Percentiles rank a stretch among this genome's conserved stretches.
phyloP scores from a whole-genome alignment of 2,113 vertebrate genomes.

The Oncorhynchus clarkii region DNA sequence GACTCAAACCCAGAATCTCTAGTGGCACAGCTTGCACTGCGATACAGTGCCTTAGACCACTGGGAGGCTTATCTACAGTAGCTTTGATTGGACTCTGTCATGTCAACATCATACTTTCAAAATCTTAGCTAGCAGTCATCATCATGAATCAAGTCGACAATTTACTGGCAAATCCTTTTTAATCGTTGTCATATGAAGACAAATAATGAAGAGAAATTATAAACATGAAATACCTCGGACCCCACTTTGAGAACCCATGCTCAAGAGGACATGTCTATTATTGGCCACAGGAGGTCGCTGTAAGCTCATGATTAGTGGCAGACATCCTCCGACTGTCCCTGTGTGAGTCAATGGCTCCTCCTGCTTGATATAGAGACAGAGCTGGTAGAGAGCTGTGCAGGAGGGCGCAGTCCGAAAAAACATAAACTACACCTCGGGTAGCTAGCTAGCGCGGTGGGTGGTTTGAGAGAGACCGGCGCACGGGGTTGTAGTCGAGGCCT shows the following conservation, averaged over 20 bases:
- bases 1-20: too few relatives aligned
- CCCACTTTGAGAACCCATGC: not conserved
- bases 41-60: too few relatives aligned
- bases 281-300: not conserved
- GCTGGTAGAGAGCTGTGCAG: slow-evolving; percentile 71
- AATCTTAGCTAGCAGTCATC: too few relatives aligned
- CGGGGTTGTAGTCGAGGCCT: slow-evolving; percentile 48
- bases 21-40: too few relatives aligned
- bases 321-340: slow-evolving; percentile 66
- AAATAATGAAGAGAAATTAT: too few relatives aligned
- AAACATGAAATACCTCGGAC: too few relatives aligned
- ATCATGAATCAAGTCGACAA: too few relatives aligned
- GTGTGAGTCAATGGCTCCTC: slow-evolving; percentile 94
- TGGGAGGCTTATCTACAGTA: too few relatives aligned
- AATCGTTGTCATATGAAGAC: too few relatives aligned
- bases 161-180: too few relatives aligned
- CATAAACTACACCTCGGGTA: slow-evolving; percentile 54
- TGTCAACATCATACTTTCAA: too few relatives aligned
- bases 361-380: slow-evolving; percentile 88
- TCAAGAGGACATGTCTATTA: slow-evolving; percentile 39
- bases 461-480: slow-evolving; percentile 36
- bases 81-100: too few relatives aligned
- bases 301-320: slow-evolving; percentile 67
- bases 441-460: slow-evolving; percentile 39
- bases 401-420: slow-evolving; percentile 64